Evolutionary conservation across 2,797 vertebrate genomes (phyloP), one percentile per base, ranked within the genome.

Genomic region (Hydrocynus forskahlii): DNA sequence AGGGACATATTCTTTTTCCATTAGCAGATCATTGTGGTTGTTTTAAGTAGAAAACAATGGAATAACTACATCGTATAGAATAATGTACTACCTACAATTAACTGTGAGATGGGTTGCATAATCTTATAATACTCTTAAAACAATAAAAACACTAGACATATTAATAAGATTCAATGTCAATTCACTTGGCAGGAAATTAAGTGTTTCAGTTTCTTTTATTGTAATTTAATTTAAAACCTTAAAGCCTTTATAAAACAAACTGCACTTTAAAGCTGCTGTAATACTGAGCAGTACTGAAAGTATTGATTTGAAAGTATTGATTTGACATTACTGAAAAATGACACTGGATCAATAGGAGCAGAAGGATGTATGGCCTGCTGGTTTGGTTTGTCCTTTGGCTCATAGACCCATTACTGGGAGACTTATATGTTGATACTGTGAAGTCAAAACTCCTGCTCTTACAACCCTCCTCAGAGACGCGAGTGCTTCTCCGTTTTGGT

Each of bases 311-410:
- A 40, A 17, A 35, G 50, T 71, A 71, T 17, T 71, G 69, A 38
- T 57, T 40, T 38, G 52, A 57, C 52, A 73, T n/a, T 17, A 10
- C n/a, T 73, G 69, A 71, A 40, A 21, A 73, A 21, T 71, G 7
- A 71, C 48, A 71, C 69, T 19, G 23, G 7, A 38, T 5, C 17
- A 13, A 55, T 55, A 9, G 19, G 10, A n/a, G 7, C 38, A n/a
- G 38, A 67, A 67, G 16, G 35, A 43, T 7, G 5, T 21, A 19
- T 9, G 2, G 35, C 16, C 6, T 6, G 17, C 35, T 64, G 63
- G 21, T 25, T 71, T 71, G 35, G 16, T 12, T 29, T 14, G 29
- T 55, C 8, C 29, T 8, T 55, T 2, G 19, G 14, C 25, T 72
- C 23, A 52, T 19, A 19, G 6, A 54, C 8, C n/a, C 7, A 0